These are phyloP conservation scores for Acanthopagrus latus DNA, from an alignment of 2,797 vertebrate genomes.

Conservation along the genomic window DNA sequence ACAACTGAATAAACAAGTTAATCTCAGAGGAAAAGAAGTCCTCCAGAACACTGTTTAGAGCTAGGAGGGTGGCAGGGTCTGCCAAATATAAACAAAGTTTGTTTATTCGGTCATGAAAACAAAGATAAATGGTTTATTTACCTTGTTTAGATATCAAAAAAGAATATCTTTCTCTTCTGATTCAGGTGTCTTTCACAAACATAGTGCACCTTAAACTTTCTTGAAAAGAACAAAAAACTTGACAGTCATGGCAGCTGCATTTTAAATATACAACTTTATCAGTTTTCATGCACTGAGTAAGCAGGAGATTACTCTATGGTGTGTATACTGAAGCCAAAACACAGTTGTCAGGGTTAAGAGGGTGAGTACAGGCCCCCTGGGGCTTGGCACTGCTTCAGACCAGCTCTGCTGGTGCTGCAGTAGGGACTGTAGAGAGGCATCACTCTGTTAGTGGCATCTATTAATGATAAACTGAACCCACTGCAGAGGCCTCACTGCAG, in stretches of 20 bases:
- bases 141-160: too few species aligned
- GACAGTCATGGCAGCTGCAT: neutral
- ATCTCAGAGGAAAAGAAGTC: too few species aligned
- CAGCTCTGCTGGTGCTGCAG: slow-evolving; percentile 53
- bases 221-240: slow-evolving; percentile 13
- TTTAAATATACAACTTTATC: slow-evolving; percentile 29
- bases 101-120: too few species aligned
- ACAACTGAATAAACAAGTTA: too few species aligned
- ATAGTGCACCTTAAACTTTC: neutral
- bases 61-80: too few species aligned
- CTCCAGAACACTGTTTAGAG: too few species aligned
- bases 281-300: slow-evolving; percentile 35
- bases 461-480: slow-evolving; percentile 57
- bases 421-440: slow-evolving; percentile 27
- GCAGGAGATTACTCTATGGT: slow-evolving; percentile 49
- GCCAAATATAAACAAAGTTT: too few species aligned
- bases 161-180: too few species aligned
- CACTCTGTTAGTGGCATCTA: slow-evolving; percentile 47
- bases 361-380: slow-evolving; percentile 44
- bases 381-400: slow-evolving; percentile 66
- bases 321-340: slow-evolving; percentile 53
- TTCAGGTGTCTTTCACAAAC: too few species aligned
- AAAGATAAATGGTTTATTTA: too few species aligned
- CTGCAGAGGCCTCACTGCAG: slow-evolving; percentile 17
- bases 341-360: slow-evolving; percentile 40